Evolutionary conservation across 2,888 invertebrate genomes (phyloP), one percentile per base, ranked within the genome.

Genomic region (Cosmia trapezina): DNA sequence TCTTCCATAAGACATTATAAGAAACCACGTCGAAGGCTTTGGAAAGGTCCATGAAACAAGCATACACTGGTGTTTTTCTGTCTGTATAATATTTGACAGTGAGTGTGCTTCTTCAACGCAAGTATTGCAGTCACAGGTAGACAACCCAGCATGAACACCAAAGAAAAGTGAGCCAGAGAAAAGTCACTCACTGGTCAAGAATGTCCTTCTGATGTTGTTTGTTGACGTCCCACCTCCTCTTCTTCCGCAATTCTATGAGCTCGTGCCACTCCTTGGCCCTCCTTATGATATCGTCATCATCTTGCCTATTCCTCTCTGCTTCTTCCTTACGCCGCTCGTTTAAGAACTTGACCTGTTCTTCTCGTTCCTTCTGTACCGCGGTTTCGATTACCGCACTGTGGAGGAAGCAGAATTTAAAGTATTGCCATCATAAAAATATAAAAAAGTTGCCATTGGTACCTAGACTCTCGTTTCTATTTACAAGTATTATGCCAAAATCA

Each of bases 351-450:
- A 94, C 67, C 75, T 96, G 96, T 62, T 91, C 94, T 2, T 84
- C 75, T 14, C 95, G 93, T 85, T 96, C 96, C 43, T 95, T 95
- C 68, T 93, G 94, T n/a, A 93, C 87, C 3, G 91, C 94, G 4
- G 96, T 93, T 81, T 96, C 96, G 78, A 96, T 92, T 0, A 96
- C 95, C 19, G 96, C 95, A 70, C 96, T 96, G 83, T 49, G 37
- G 45, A 3, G n/a, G 17, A 1, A 47, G 4, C 9, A 41, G 33
- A 53, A 37, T 33, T 54, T 28, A 19, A 62, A 53, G 8, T 33
- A 5, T 51, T 62, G 19, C 0, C 5, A 62, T 51, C 28, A 28
- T 28, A 28, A 3, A 28, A 28, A 28, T 28, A 28, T 28, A 28
- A 28, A 28, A 28, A 28, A 28, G 8, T 51, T 62, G 19, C 0